Conservation (phyloP, 2,888 invertebrate species). For the Drosophila longiperda region DNA sequence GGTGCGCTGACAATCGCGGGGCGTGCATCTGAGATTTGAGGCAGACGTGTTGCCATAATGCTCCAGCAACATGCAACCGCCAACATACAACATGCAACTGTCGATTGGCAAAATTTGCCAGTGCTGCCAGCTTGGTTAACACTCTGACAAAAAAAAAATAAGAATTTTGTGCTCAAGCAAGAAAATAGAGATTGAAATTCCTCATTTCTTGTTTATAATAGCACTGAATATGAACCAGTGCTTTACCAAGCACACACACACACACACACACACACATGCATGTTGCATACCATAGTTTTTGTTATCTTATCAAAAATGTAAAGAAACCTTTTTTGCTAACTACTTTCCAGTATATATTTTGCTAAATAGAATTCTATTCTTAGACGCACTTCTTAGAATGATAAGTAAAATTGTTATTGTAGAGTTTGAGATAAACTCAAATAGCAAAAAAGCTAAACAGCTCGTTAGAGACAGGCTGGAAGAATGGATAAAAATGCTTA, state of each 20-base stretch:
- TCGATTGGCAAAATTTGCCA: constrained; percentile 51
- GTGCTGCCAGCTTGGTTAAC: constrained; percentile 40
- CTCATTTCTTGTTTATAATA: neutral
- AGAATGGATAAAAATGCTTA: neutral
- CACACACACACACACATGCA: neutral
- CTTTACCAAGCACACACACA: neutral
- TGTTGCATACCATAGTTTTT: neutral
- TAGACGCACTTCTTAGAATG: neutral
- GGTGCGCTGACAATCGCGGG: constrained; percentile 55
- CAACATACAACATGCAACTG: constrained; percentile 40
- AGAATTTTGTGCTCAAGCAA: neutral
- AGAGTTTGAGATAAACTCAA: neutral
- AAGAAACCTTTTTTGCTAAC: constrained; percentile 16
- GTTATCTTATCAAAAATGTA: constrained; percentile 45
- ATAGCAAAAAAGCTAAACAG: neutral
- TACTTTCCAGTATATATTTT: constrained; percentile 1
- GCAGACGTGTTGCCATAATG: constrained; percentile 68
- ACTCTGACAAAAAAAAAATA: neutral
- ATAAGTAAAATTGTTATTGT: neutral
- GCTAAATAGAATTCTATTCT: constrained; percentile 8
- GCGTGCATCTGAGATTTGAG: constrained; percentile 69
- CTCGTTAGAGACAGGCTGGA: neutral
- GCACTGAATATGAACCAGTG: neutral
- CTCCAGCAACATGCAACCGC: constrained; percentile 50
- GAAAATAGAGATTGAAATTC: neutral